phyloP scores from a whole-genome alignment of 2,797 vertebrate genomes.

The Salmo trutta region DNA sequence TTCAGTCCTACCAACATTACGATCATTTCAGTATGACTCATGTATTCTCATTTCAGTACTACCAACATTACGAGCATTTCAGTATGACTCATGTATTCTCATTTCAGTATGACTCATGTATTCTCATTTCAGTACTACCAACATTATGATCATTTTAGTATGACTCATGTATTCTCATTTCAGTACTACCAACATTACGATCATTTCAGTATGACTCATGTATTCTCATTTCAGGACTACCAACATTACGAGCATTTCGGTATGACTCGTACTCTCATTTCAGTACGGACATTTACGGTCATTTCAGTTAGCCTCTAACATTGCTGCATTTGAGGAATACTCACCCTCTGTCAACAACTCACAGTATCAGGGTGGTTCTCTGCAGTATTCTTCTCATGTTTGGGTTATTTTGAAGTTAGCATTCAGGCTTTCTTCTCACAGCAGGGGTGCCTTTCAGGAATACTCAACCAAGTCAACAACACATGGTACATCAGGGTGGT shows the following conservation, averaged over 20 bases:
- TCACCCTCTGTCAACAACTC: neutral
- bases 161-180: neutral
- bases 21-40: neutral
- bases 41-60: neutral
- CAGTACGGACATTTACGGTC: neutral
- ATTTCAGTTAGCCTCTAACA: neutral
- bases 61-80: neutral
- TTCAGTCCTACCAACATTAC: neutral
- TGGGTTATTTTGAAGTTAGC: neutral
- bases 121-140: neutral
- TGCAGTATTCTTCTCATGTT: neutral
- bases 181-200: neutral
- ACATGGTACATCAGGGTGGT: conserved; percentile 31
- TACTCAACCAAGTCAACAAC: neutral
- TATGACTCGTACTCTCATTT: neutral
- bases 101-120: neutral
- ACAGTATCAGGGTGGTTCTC: neutral
- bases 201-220: neutral
- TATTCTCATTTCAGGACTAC: neutral
- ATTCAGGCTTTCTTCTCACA: neutral
- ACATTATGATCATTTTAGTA: neutral
- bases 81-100: neutral
- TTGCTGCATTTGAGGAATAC: neutral
- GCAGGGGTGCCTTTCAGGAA: no score
- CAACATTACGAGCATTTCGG: neutral